These are phyloP conservation scores for Antennarius striatus DNA, from an alignment of 2,113 vertebrate genomes.

Conservation along the genomic window DNA sequence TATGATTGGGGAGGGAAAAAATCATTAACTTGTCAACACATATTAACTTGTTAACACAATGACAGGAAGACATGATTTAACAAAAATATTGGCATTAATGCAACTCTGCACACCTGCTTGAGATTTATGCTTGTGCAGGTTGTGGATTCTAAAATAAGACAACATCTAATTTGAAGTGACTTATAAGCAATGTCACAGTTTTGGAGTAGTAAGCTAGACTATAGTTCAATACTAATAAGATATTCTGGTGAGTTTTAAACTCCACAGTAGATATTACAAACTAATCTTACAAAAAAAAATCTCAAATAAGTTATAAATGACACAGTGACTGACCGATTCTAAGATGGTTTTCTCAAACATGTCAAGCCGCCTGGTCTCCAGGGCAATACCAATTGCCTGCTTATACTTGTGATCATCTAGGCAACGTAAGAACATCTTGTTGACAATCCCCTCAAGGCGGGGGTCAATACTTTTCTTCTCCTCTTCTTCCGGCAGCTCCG, in stretches of 20 bases:
- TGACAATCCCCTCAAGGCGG: constrained; percentile 95
- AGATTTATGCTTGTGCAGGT: background rate
- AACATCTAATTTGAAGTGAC: background rate
- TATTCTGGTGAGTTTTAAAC: background rate
- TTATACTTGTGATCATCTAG: constrained; percentile 98
- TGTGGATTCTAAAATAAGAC: background rate
- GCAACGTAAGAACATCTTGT: constrained; percentile 99
- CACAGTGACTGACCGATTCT: constrained; percentile 71
- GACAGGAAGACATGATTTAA: background rate
- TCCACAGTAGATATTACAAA: background rate
- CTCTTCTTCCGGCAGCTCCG: constrained; percentile 91
- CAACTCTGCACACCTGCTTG: background rate
- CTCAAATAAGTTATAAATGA: background rate
- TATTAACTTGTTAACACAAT: background rate
- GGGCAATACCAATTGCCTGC: constrained; percentile 95
- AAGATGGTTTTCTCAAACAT: constrained; percentile 97
- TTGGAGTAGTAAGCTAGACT: background rate
- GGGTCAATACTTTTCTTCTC: constrained; percentile 94
- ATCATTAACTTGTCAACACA: background rate
- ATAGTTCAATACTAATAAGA: background rate
- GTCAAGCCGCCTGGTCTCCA: constrained; percentile 94
- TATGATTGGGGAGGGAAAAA: constrained; percentile 30
- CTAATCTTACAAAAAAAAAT: background rate
- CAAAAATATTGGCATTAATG: background rate
- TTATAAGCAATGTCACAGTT: background rate